Conservation (phyloP, 2,113 vertebrate genomes). For the Aegithalos caudatus region DNA sequence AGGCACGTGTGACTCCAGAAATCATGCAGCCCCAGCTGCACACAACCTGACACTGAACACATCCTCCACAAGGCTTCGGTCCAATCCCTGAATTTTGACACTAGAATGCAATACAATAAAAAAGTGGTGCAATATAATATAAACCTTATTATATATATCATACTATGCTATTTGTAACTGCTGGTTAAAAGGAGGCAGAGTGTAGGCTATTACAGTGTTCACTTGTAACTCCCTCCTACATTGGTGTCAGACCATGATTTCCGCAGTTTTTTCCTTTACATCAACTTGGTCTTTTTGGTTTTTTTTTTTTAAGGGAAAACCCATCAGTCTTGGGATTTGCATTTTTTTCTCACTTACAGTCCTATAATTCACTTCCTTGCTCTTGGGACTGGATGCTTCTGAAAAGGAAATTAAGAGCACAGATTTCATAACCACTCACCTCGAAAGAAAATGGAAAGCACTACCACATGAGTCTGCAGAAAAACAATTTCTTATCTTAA, state of each 20-base stretch:
- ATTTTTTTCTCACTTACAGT: slow-evolving; percentile 20
- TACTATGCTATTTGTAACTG: neutral
- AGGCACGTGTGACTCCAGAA: neutral
- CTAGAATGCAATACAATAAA: neutral
- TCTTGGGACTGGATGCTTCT: slow-evolving; percentile 21
- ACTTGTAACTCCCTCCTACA: neutral
- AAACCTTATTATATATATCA: neutral
- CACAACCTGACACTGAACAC: neutral
- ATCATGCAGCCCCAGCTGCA: neutral
- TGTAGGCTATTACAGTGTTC: neutral
- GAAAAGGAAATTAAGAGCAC: slow-evolving; percentile 44
- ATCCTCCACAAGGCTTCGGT: neutral
- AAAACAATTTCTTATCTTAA: slow-evolving; percentile 27
- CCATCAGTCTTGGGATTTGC: neutral
- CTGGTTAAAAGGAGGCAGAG: neutral
- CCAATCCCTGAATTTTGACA: neutral
- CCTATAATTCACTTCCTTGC: slow-evolving; percentile 33
- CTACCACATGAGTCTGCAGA: neutral
- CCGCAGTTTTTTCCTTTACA: neutral
- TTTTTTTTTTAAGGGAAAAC: neutral
- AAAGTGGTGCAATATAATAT: neutral
- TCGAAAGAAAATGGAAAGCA: slow-evolving; percentile 31
- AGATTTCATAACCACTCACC: slow-evolving; percentile 49
- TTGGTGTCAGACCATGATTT: neutral
- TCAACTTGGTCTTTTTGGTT: neutral